Evolutionary conservation across 1,140 invertebrate genomes (phyloP).

Genomic region (Neodiprion lecontei): DNA sequence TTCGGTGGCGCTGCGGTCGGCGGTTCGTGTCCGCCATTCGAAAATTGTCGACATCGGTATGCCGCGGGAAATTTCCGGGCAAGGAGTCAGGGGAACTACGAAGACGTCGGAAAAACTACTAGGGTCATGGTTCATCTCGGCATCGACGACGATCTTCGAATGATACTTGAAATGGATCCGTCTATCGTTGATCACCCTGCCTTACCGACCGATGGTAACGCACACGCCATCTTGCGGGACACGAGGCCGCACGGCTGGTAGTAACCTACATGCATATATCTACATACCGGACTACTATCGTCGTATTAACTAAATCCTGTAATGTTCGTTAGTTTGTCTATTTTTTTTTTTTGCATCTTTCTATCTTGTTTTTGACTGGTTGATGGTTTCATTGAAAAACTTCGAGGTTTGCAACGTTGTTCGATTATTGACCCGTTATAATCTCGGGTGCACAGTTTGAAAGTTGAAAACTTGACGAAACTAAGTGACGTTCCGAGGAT

Average conservation of each 20-base stretch:
- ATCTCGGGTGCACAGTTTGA: too few relatives aligned
- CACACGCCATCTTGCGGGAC: slow-evolving; percentile 36
- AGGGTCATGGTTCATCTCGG: slow-evolving; percentile 63
- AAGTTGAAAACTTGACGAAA: too few relatives aligned
- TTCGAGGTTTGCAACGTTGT: too few relatives aligned
- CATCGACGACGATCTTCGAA: slow-evolving; percentile 68
- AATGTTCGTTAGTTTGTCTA: background rate
- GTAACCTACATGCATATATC: slow-evolving; percentile 25
- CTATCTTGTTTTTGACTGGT: background rate
- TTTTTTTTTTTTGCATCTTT: background rate
- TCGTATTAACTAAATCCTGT: background rate
- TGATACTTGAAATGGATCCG: slow-evolving; percentile 71
- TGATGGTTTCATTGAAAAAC: background rate
- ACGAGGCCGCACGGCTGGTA: slow-evolving; percentile 55
- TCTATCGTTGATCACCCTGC: slow-evolving; percentile 62
- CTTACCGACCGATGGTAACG: slow-evolving; percentile 26
- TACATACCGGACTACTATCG: background rate
- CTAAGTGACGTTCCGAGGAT: too few relatives aligned
- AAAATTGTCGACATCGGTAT: background rate
- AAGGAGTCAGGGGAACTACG: slow-evolving; percentile 5
- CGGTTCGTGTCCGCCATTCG: background rate
- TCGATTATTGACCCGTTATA: too few relatives aligned
- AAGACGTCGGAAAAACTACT: background rate
- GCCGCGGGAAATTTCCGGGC: background rate
- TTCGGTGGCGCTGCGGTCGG: background rate